Evolutionary conservation across 2,113 vertebrate genomes (phyloP).

Genomic region (Antidorcas marsupialis): DNA sequence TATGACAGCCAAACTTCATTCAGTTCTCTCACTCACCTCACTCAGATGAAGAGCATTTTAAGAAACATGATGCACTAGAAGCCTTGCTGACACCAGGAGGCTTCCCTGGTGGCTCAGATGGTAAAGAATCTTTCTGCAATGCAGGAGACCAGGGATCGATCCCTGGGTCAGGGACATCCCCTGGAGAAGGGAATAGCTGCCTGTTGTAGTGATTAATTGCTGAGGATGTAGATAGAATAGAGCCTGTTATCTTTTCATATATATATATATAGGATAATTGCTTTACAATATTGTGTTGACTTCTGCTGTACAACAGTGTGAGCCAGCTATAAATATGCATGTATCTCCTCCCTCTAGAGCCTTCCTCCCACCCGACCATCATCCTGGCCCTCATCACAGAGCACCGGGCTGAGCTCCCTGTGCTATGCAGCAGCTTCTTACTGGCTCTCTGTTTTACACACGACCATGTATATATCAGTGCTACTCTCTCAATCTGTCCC

Average conservation of each 20-base stretch:
- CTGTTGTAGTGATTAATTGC: neutral
- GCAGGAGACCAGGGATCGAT: neutral
- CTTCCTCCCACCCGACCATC: neutral
- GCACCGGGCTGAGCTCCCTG: fast-evolving
- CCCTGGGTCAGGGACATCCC: neutral
- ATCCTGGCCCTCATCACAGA: neutral
- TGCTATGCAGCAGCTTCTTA: neutral
- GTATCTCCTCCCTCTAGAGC: neutral
- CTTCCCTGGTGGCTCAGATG: neutral
- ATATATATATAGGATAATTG: neutral
- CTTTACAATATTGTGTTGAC: neutral
- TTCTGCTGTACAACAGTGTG: neutral
- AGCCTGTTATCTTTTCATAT: neutral
- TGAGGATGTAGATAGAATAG: neutral
- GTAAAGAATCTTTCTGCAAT: neutral
- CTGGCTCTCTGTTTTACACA: neutral
- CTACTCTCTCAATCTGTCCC: neutral
- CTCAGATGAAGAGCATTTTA: neutral
- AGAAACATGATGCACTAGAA: neutral
- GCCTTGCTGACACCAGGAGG: neutral
- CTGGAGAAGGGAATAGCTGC: neutral
- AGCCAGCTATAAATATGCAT: neutral
- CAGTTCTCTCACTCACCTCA: neutral
- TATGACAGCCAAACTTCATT: neutral
- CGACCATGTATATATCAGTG: neutral